A percentile compares a stretch with the other conserved stretches of the same genome.
These are phyloP conservation scores for Mellivora capensis DNA, from an alignment of 2,113 vertebrate species.

Conservation along the genomic window DNA sequence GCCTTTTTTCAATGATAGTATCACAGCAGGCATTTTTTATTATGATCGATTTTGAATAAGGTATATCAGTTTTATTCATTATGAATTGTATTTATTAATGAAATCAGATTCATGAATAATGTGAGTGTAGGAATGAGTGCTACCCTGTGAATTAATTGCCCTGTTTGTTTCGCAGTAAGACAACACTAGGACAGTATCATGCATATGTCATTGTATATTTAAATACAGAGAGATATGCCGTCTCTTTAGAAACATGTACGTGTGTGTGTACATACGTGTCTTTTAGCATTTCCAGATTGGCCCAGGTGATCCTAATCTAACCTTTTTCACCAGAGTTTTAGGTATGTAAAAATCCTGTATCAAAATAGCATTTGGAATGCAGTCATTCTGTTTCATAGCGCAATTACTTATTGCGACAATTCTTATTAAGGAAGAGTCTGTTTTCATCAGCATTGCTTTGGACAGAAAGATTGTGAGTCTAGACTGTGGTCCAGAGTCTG, in stretches of 20 bases:
- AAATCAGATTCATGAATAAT: background rate
- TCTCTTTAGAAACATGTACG: background rate
- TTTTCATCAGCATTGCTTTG: background rate
- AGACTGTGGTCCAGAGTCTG: background rate
- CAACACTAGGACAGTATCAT: too few relatives aligned
- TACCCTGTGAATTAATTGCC: background rate
- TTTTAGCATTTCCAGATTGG: background rate
- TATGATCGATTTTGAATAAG: background rate
- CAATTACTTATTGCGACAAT: background rate
- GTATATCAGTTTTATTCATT: background rate
- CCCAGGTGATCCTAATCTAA: background rate
- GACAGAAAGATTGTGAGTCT: background rate
- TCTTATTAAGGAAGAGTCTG: background rate
- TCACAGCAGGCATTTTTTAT: background rate
- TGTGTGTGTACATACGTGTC: rapidly evolving
- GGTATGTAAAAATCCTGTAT: background rate
- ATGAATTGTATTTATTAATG: background rate
- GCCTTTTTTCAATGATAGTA: background rate
- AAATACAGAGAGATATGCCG: background rate
- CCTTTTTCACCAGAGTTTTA: background rate
- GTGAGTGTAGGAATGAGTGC: background rate
- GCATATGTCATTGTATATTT: background rate
- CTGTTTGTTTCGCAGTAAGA: background rate
- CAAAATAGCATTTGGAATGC: background rate
- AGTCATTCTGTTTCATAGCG: background rate